Evolutionary conservation across 2,113 vertebrate genomes (phyloP).

Genomic region (Callospermophilus lateralis): DNA sequence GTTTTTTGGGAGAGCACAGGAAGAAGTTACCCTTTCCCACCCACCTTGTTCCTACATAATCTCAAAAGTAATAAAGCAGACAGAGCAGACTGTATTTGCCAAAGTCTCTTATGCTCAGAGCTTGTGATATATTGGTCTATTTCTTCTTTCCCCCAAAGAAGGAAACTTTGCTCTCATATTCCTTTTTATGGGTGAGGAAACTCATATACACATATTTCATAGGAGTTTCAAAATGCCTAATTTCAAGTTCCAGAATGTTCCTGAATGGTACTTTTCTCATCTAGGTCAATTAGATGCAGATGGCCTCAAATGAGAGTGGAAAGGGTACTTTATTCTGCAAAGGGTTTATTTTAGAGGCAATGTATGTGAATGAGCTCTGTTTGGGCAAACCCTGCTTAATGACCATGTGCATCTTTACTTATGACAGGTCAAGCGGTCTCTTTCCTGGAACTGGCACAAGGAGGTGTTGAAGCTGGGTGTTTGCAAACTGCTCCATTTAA

Average conservation of each 20-base stretch:
- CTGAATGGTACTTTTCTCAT: neutral
- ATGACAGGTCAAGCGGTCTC: neutral
- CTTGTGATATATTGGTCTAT: constrained; percentile 69
- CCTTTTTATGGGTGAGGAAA: constrained; percentile 54
- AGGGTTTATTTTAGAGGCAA: neutral
- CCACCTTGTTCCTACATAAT: constrained; percentile 46
- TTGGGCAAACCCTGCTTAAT: neutral
- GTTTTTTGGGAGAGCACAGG: neutral
- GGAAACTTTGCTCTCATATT: constrained; percentile 69
- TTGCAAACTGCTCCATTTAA: neutral
- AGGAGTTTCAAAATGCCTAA: constrained; percentile 38
- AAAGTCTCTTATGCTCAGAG: constrained; percentile 75
- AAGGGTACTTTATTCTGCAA: neutral
- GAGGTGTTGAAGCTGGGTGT: neutral
- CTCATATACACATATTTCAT: constrained; percentile 10
- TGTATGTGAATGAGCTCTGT: neutral
- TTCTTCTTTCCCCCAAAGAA: constrained; percentile 36
- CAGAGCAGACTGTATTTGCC: constrained; percentile 69
- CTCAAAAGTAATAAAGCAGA: constrained; percentile 80
- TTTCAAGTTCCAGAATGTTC: constrained; percentile 38
- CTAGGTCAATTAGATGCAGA: neutral
- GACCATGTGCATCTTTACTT: neutral
- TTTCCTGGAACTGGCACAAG: neutral
- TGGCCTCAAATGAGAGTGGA: neutral
- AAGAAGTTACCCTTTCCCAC: constrained; percentile 66